Conservation (phyloP, 1,140 invertebrate genomes). For the Lasioglossum albipes region DNA sequence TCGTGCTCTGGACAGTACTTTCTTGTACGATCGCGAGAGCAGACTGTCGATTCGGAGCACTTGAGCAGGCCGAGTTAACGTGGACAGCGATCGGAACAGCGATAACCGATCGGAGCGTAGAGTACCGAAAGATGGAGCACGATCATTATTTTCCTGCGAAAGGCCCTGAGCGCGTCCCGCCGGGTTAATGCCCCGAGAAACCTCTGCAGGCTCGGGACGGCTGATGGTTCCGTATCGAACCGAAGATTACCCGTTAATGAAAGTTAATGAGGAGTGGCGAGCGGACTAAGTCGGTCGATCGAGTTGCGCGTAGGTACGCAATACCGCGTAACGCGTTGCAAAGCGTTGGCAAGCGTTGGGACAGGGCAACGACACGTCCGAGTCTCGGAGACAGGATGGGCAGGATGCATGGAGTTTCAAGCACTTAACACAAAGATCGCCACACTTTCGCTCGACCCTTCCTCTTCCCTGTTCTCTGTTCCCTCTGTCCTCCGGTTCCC, state of each 20-base stretch:
- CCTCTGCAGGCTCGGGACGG: neutral
- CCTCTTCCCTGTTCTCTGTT: slow-evolving; percentile 23
- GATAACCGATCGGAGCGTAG: too few relatives aligned
- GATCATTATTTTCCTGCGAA: neutral
- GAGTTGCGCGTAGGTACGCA: slow-evolving; percentile 12
- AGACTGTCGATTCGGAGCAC: too few relatives aligned
- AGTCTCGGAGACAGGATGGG: slow-evolving; percentile 60
- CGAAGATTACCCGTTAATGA: slow-evolving; percentile 38
- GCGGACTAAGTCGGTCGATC: slow-evolving; percentile 30
- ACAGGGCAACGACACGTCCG: slow-evolving; percentile 21
- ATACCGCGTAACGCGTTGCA: too few relatives aligned
- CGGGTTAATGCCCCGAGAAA: neutral
- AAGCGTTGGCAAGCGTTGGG: neutral
- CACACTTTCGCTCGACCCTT: slow-evolving; percentile 11
- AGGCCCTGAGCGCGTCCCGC: neutral
- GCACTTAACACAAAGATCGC: slow-evolving; percentile 61
- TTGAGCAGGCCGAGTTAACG: too few relatives aligned
- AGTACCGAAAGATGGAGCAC: too few relatives aligned
- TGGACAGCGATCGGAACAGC: too few relatives aligned
- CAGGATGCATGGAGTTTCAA: slow-evolving; percentile 67
- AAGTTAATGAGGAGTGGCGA: slow-evolving; percentile 33
- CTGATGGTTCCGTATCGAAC: slow-evolving; percentile 17
- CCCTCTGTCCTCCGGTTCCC: neutral
- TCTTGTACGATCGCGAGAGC: too few relatives aligned
- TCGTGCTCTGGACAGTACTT: too few relatives aligned